Conservation (phyloP, 1,140 invertebrate species). For the Cyclina sinensis region DNA sequence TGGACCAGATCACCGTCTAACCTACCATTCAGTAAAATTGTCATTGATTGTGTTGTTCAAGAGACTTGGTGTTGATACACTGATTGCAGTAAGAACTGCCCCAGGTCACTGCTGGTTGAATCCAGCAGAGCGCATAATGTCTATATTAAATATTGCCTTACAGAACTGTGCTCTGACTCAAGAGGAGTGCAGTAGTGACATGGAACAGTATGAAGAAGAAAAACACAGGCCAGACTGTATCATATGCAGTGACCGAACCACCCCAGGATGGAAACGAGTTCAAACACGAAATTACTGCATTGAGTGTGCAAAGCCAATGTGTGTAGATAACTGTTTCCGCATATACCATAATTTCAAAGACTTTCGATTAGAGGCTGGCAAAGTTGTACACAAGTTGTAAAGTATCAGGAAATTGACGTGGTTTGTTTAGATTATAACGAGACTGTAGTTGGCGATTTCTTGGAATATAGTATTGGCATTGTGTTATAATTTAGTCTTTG, state of each 20-base stretch:
- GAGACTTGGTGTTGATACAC: conserved; percentile 52
- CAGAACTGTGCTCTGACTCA: conserved; percentile 48
- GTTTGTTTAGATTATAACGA: too few relatives aligned
- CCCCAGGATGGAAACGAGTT: too few relatives aligned
- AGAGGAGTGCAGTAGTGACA: background rate
- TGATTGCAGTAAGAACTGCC: conserved; percentile 64
- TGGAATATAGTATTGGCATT: too few relatives aligned
- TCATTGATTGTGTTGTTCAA: conserved; percentile 60
- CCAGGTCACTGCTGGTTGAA: conserved; percentile 61
- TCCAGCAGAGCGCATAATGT: conserved; percentile 68
- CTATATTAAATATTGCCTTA: conserved; percentile 57
- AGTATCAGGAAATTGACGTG: too few relatives aligned
- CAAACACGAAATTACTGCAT: too few relatives aligned
- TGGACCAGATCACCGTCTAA: background rate
- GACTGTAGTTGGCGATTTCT: too few relatives aligned
- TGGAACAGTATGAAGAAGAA: background rate
- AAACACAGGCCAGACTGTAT: conserved; percentile 8
- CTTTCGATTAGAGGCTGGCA: too few relatives aligned
- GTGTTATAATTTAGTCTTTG: too few relatives aligned
- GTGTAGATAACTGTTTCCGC: too few relatives aligned
- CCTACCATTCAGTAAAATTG: conserved; percentile 49
- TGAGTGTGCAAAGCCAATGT: too few relatives aligned
- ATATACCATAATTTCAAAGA: too few relatives aligned
- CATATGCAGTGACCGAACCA: conserved; percentile 40
- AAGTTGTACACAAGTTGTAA: too few relatives aligned